These are phyloP conservation scores for Drosophila busckii DNA, from an alignment of 1,140 invertebrate genomes.

Conservation along the genomic window DNA sequence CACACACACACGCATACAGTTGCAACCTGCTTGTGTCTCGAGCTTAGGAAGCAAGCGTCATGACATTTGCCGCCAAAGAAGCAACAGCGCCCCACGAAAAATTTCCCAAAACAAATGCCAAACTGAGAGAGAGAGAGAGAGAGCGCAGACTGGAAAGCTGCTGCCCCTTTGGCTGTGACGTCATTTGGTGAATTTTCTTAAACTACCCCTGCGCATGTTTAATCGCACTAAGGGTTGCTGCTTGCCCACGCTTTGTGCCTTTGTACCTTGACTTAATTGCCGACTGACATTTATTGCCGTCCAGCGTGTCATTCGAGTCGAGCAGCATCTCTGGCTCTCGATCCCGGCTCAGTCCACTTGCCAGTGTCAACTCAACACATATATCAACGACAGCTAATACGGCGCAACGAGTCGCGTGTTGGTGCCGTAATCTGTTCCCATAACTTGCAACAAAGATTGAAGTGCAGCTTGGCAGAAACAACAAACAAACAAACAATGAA, in stretches of 20 bases:
- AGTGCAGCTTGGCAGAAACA: too few species aligned
- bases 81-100: conserved; percentile 33
- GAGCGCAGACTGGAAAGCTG: conserved; percentile 29
- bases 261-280: conserved; percentile 43
- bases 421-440: too few species aligned
- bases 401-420: too few species aligned
- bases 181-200: conserved; percentile 32
- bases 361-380: too few species aligned
- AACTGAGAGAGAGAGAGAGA: conserved; percentile 10
- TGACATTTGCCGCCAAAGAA: conserved; percentile 32
- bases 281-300: conserved; percentile 51
- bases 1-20: background rate
- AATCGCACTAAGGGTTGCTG: background rate
- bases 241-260: background rate
- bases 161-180: conserved; percentile 31
- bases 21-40: conserved; percentile 33
- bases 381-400: too few species aligned
- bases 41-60: conserved; percentile 11
- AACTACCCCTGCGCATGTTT: conserved; percentile 3
- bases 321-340: too few species aligned
- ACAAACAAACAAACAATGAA: too few species aligned
- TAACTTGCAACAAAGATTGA: too few species aligned
- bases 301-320: conserved; percentile 36
- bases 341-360: too few species aligned
- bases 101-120: conserved; percentile 62